A percentile compares a stretch with the other conserved stretches of the same genome.
These are phyloP conservation scores for Musca vetustissima DNA, from an alignment of 1,140 invertebrate genomes.

Conservation along the genomic window DNA sequence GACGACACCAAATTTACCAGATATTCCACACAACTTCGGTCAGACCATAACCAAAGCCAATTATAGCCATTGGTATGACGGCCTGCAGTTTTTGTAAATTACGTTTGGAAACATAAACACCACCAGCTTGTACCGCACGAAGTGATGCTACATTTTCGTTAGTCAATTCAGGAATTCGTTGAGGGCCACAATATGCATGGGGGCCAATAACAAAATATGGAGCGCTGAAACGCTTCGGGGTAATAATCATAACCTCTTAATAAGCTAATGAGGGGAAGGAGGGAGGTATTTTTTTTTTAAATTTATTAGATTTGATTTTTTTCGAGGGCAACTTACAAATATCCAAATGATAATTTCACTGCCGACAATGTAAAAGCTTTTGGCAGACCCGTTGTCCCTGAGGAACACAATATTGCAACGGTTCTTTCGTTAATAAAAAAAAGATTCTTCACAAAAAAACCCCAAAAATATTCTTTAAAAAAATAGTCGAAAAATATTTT, in stretches of 20 bases:
- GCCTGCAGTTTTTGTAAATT: conserved; percentile 31
- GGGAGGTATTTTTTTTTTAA: too few species aligned
- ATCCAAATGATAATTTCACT: neutral
- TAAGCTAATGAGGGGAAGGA: too few species aligned
- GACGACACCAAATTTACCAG: conserved; percentile 32
- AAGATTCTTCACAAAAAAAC: too few species aligned
- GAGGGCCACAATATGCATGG: conserved; percentile 19
- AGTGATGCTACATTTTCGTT: neutral
- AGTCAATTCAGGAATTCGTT: neutral
- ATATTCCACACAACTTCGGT: conserved; percentile 33
- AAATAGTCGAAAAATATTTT: too few species aligned
- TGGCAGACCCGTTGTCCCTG: conserved; percentile 75
- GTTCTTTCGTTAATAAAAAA: too few species aligned
- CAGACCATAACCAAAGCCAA: conserved; percentile 38
- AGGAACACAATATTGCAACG: conserved; percentile 58
- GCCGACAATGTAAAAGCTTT: conserved; percentile 68
- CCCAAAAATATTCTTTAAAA: too few species aligned
- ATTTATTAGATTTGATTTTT: too few species aligned
- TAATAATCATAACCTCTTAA: too few species aligned
- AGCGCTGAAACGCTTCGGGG: too few species aligned
- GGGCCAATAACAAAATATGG: too few species aligned
- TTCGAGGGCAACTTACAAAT: neutral
- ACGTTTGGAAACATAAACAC: neutral
- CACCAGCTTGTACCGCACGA: conserved; percentile 32
- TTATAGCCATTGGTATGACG: conserved; percentile 18